These are phyloP conservation scores for Elanus axillaris DNA, from an alignment of 2,113 vertebrate species.

Conservation along the genomic window DNA sequence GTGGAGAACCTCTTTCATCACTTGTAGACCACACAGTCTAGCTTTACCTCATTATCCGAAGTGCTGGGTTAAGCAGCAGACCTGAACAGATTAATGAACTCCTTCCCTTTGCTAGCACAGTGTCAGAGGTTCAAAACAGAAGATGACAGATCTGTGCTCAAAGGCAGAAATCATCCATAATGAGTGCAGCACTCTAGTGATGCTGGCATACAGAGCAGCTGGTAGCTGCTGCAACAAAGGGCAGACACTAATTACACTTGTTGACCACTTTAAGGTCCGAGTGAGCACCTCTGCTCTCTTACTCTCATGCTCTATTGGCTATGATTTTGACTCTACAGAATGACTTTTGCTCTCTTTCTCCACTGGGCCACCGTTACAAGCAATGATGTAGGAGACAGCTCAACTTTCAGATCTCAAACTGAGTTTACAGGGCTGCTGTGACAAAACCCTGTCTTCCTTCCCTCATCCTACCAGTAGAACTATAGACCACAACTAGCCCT, in stretches of 20 bases:
- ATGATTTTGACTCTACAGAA: neutral
- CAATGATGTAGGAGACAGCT: neutral
- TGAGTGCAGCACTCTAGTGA: neutral
- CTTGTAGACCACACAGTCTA: neutral
- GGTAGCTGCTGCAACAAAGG: neutral
- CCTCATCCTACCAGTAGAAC: neutral
- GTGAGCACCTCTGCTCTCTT: neutral
- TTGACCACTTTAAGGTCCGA: neutral
- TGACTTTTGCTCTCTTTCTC: neutral
- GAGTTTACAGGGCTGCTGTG: neutral
- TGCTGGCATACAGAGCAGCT: neutral
- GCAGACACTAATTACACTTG: neutral
- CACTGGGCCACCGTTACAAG: neutral
- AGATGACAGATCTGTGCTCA: neutral
- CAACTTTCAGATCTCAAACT: conserved; percentile 6
- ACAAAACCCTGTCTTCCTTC: neutral
- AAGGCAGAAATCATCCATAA: neutral
- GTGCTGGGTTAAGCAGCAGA: neutral
- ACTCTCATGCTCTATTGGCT: neutral
- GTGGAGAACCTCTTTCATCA: neutral
- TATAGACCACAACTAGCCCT: neutral
- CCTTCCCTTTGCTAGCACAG: neutral
- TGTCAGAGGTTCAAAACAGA: neutral
- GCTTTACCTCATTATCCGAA: neutral
- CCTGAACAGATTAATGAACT: neutral